These are phyloP conservation scores for Pocillopora verrucosa DNA, from an alignment of 64 coral and sea anemone species.

Conservation along the genomic window DNA sequence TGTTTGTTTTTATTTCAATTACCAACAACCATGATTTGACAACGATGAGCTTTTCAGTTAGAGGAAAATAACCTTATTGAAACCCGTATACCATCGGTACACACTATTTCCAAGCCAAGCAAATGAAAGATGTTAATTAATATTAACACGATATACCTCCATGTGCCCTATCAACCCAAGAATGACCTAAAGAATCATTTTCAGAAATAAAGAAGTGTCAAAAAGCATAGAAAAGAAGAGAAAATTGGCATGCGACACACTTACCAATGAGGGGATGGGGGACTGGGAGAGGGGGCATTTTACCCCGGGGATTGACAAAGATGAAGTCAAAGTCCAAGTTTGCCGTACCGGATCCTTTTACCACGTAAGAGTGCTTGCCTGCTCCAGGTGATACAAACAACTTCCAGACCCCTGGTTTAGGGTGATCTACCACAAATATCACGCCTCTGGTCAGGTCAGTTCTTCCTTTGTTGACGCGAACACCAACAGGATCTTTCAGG, in stretches of 20 bases:
- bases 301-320: constrained; percentile 19
- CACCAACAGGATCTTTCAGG: constrained; percentile 39
- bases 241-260: background rate
- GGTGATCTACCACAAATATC: constrained; percentile 56
- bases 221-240: no score
- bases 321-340: constrained; percentile 58
- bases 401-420: constrained; percentile 49
- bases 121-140: no score
- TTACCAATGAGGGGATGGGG: constrained; percentile 53
- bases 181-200: no score
- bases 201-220: background rate
- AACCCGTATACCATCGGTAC: no score
- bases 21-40: no score
- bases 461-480: constrained; percentile 9
- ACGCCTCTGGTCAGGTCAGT: constrained; percentile 16
- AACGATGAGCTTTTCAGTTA: no score
- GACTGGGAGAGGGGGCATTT: constrained; percentile 20
- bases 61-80: no score
- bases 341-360: constrained; percentile 23
- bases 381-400: constrained; percentile 10
- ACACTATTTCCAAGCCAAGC: no score
- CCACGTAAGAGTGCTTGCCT: constrained; percentile 42
- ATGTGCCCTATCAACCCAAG: no score
- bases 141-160: no score
- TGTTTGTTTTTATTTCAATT: no score